These are phyloP conservation scores for Pseudotriccus pelzelni DNA, from an alignment of 2,797 vertebrate species.

Conservation along the genomic window DNA sequence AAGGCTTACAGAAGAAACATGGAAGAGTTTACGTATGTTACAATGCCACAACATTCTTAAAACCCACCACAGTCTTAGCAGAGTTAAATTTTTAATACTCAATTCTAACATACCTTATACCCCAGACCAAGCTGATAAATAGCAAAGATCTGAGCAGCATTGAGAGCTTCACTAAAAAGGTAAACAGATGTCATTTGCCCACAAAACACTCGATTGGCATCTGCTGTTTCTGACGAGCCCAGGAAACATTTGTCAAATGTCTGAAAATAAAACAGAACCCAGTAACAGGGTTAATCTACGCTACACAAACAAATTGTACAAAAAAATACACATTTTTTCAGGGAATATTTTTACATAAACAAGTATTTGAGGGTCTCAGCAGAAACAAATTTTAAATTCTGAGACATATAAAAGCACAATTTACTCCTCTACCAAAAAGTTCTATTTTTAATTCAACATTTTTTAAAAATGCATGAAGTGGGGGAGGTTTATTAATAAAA, in stretches of 20 bases:
- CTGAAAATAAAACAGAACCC: constrained; percentile 73
- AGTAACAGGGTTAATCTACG: not conserved
- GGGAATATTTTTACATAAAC: not conserved
- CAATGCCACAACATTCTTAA: not conserved
- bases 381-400: not conserved
- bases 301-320: not conserved
- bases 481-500: not conserved
- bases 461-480: not conserved
- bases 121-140: constrained; percentile 96
- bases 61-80: not conserved
- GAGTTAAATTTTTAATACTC: not conserved
- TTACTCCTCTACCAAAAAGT: not conserved
- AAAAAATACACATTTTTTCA: not conserved
- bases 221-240: constrained; percentile 96
- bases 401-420: not conserved
- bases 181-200: constrained; percentile 98
- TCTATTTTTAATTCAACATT: not conserved
- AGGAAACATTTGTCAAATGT: constrained; percentile 99
- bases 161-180: constrained; percentile 94
- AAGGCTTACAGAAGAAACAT: not conserved
- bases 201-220: constrained; percentile 94
- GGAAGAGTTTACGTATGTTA: not conserved
- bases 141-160: constrained; percentile 94
- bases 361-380: not conserved
- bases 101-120: constrained; percentile 87